These are phyloP conservation scores for Etheostoma perlongum DNA, from an alignment of 2,797 vertebrate genomes.

Conservation along the genomic window DNA sequence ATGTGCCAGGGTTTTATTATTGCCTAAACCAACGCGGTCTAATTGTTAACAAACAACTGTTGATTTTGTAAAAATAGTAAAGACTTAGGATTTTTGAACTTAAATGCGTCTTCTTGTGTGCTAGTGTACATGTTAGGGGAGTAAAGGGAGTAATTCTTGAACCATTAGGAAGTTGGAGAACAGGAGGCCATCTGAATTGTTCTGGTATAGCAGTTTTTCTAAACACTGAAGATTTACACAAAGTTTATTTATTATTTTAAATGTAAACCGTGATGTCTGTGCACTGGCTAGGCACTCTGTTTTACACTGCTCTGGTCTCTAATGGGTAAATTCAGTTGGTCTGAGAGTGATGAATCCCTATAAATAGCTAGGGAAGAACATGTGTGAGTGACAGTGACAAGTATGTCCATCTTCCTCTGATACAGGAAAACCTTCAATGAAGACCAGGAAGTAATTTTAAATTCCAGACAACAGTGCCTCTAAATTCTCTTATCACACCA, in stretches of 20 bases:
- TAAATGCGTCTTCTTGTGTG: conserved; percentile 2
- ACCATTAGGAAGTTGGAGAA: conserved; percentile 36
- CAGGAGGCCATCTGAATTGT: conserved; percentile 54
- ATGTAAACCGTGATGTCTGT: conserved; percentile 70
- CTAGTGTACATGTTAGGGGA: neutral
- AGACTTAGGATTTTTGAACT: conserved; percentile 6
- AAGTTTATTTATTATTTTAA: conserved; percentile 72
- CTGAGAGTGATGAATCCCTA: conserved; percentile 34
- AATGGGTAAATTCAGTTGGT: conserved; percentile 62
- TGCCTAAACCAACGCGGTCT: neutral
- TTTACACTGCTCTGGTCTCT: conserved; percentile 62
- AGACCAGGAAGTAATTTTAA: neutral
- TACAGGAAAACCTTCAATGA: conserved; percentile 5
- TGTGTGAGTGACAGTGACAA: conserved; percentile 37
- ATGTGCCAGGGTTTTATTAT: neutral
- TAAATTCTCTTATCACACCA: neutral
- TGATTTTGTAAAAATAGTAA: conserved; percentile 14
- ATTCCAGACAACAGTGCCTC: neutral
- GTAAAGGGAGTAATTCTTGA: conserved; percentile 10
- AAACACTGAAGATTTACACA: conserved; percentile 82
- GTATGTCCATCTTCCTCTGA: conserved; percentile 10
- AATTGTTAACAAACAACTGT: conserved; percentile 7
- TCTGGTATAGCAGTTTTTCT: conserved; percentile 73
- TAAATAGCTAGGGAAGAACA: conserved; percentile 47
- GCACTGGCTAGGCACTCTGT: conserved; percentile 61